phyloP scores from a whole-genome alignment of 2,113 vertebrate species.

The Oceanites oceanicus region DNA sequence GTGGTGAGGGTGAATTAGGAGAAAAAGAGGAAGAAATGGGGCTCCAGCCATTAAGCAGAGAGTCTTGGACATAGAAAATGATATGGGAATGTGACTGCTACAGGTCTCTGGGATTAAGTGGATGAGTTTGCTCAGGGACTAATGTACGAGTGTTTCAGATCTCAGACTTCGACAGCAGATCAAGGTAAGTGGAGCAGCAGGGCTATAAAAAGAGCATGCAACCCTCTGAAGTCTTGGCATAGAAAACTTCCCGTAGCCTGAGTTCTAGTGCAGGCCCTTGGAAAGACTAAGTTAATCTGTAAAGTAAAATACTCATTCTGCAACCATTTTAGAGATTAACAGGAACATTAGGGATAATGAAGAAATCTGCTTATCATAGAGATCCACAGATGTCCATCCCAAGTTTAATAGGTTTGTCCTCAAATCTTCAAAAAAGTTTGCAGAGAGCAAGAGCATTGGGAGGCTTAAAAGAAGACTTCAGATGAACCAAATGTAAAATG shows the following conservation, averaged over 20 bases:
- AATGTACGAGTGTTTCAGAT: not conserved
- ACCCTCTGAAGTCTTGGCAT: conserved; percentile 29
- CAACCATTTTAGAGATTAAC: not conserved
- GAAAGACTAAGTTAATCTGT: not conserved
- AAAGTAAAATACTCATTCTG: not conserved
- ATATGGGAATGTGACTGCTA: not conserved
- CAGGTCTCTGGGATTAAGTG: not conserved
- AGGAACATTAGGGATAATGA: not conserved
- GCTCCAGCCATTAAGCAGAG: not conserved
- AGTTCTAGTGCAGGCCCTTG: not conserved
- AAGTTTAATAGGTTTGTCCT: not conserved
- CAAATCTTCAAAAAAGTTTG: not conserved
- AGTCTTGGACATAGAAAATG: not conserved
- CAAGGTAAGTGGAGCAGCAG: conserved; percentile 14
- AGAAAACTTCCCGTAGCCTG: not conserved
- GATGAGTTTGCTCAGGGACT: not conserved
- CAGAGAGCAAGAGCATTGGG: not conserved
- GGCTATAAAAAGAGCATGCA: conserved; percentile 17
- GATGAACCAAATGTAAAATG: not conserved
- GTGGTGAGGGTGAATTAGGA: not conserved
- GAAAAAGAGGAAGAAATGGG: not conserved
- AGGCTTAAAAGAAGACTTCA: not conserved
- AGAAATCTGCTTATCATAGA: not conserved
- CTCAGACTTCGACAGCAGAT: not conserved
- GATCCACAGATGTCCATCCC: not conserved